Percentiles rank a stretch among this genome's conserved stretches.
Conservation (phyloP, 2,113 vertebrate species). For the Myotis yumanensis region DNA sequence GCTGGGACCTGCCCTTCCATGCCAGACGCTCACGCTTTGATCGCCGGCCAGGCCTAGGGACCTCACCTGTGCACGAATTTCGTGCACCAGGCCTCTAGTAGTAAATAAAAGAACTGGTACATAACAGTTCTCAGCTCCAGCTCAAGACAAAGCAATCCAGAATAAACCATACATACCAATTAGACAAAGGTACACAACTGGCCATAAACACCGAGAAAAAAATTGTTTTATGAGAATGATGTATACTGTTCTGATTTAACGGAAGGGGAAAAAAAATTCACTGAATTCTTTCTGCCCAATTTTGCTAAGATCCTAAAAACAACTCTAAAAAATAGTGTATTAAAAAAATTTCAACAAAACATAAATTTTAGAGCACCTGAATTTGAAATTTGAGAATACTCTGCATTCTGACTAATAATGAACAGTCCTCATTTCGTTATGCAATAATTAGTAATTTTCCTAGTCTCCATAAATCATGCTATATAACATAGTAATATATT, state of each 20-base stretch:
- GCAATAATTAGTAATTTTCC: conserved; percentile 6
- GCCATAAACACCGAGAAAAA: not conserved
- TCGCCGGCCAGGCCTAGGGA: too few species aligned
- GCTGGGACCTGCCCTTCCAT: too few species aligned
- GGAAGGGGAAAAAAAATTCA: not conserved
- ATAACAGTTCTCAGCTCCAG: not conserved
- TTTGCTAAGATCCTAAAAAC: conserved; percentile 28
- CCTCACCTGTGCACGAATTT: too few species aligned
- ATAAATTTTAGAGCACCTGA: not conserved
- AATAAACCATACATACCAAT: not conserved
- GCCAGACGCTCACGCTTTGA: too few species aligned
- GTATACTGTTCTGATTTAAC: not conserved
- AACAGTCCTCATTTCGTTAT: not conserved
- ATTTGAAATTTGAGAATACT: conserved; percentile 11
- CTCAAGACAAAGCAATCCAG: not conserved
- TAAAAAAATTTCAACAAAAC: not conserved
- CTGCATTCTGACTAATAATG: not conserved
- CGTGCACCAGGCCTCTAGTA: too few species aligned
- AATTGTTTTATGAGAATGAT: not conserved
- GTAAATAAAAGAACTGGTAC: not conserved
- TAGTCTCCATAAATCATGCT: not conserved
- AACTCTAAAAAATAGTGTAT: not conserved
- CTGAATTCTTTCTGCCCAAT: not conserved
- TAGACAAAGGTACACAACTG: not conserved
- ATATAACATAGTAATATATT: not conserved